Conservation (phyloP, 2,888 invertebrate species). For the Coremacera marginata region DNA sequence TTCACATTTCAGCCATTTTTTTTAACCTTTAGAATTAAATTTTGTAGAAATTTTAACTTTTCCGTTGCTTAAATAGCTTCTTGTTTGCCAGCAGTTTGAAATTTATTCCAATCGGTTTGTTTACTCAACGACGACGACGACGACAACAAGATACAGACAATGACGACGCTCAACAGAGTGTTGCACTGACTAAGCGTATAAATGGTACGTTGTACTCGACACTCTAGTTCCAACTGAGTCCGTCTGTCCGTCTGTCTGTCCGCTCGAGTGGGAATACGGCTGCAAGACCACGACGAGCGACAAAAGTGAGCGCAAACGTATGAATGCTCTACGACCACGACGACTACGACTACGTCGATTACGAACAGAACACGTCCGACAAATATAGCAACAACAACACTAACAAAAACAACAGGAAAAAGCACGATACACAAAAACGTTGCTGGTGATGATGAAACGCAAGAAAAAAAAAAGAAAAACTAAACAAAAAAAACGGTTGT, state of each 20-base stretch:
- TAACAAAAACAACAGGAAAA: not conserved
- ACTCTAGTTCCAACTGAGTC: conserved; percentile 12
- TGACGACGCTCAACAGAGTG: not conserved
- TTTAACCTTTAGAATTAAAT: no score
- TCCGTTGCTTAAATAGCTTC: no score
- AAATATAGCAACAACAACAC: not conserved
- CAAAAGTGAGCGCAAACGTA: conserved; percentile 15
- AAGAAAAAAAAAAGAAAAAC: not conserved
- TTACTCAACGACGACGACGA: not conserved
- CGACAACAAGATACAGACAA: not conserved
- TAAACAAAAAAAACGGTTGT: not conserved
- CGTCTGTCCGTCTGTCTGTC: conserved; percentile 9
- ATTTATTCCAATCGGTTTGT: no score
- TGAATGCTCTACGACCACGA: conserved; percentile 12
- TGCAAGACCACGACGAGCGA: conserved; percentile 12
- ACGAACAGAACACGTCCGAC: conserved; percentile 1
- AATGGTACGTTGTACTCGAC: conserved; percentile 8
- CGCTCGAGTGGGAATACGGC: not conserved
- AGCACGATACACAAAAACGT: not conserved
- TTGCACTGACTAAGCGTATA: not conserved
- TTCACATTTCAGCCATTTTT: no score
- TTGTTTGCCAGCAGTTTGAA: no score
- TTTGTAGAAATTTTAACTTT: no score
- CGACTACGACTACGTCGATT: not conserved
- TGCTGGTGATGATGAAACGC: conserved; percentile 13